A percentile compares a stretch with the other conserved stretches of the same genome.
phyloP scores from a whole-genome alignment of 2,888 invertebrate species.

The Cantharis rufa region DNA sequence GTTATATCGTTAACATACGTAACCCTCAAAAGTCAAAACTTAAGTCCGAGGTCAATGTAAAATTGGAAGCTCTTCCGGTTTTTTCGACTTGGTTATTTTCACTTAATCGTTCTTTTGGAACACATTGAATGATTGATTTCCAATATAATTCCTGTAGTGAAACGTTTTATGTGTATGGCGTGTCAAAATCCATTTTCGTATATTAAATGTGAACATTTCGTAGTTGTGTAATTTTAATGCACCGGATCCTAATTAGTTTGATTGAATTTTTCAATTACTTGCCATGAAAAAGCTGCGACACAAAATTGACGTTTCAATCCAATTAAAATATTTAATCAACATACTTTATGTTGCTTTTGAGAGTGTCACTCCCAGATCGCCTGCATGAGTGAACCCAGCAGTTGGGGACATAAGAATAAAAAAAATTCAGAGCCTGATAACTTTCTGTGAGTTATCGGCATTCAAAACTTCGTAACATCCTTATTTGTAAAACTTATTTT shows the following conservation, averaged over 20 bases:
- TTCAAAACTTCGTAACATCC: background rate
- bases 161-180: background rate
- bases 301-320: background rate
- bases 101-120: constrained; percentile 7
- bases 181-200: background rate
- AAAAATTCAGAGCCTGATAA: background rate
- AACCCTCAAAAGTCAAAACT: background rate
- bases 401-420: background rate
- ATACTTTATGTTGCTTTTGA: background rate
- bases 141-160: constrained; percentile 5
- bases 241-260: background rate
- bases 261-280: background rate
- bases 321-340: background rate
- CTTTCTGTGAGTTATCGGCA: background rate
- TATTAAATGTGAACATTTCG: background rate
- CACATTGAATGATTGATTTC: constrained; percentile 10
- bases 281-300: background rate
- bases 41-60: background rate
- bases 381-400: background rate
- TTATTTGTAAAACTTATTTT: background rate
- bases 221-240: background rate
- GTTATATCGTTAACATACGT: background rate
- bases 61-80: background rate
- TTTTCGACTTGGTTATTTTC: constrained; percentile 8
- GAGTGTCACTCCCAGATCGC: background rate